phyloP scores from a whole-genome alignment of 2,113 vertebrate species.

The Labeo catla region DNA sequence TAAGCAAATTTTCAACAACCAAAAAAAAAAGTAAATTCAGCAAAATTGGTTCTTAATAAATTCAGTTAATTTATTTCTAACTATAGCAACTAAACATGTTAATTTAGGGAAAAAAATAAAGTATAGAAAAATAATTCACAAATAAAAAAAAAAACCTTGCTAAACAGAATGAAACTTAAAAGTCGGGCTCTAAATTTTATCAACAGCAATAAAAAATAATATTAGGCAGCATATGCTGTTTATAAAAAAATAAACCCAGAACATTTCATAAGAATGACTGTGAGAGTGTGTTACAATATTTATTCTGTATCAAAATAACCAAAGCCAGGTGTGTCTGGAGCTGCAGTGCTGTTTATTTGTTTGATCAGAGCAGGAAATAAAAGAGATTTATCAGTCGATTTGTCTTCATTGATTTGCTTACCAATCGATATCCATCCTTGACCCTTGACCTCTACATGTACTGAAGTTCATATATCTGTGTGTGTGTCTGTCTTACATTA shows the following conservation, averaged over 20 bases:
- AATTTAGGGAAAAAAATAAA: too few relatives aligned
- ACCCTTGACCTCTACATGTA: neutral
- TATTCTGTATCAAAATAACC: neutral
- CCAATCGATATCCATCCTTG: neutral
- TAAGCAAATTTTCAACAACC: too few relatives aligned
- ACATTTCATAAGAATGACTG: neutral
- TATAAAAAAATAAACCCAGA: neutral
- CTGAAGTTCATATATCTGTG: neutral
- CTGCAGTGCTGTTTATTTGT: neutral
- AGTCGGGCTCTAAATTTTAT: too few relatives aligned
- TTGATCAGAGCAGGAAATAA: neutral
- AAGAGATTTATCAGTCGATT: neutral
- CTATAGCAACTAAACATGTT: too few relatives aligned
- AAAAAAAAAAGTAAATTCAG: too few relatives aligned
- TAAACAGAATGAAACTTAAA: too few relatives aligned
- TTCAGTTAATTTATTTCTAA: too few relatives aligned
- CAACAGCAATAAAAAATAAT: too few relatives aligned
- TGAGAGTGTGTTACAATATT: neutral
- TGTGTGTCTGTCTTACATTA: neutral
- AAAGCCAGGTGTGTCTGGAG: neutral
- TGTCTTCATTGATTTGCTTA: slow-evolving; percentile 8
- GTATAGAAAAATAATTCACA: too few relatives aligned
- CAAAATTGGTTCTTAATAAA: too few relatives aligned
- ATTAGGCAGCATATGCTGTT: neutral
- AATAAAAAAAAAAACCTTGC: too few relatives aligned